A percentile compares a stretch with the other conserved stretches of the same genome.
Conservation (phyloP, 2,888 invertebrate species). For the Plutella xylostella region DNA sequence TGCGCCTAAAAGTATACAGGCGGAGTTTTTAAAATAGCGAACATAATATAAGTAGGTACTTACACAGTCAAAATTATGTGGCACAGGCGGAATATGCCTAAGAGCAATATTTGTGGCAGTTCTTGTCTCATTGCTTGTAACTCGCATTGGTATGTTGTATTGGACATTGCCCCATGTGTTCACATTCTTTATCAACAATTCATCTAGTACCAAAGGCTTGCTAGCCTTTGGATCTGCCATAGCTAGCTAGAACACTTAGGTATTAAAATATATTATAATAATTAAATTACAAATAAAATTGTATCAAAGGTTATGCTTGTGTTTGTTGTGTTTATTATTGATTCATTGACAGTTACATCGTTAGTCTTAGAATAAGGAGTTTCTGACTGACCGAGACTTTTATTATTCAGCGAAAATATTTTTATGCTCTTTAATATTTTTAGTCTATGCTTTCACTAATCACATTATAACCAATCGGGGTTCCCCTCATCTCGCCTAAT, state of each 20-base stretch:
- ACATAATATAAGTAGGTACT: slow-evolving; percentile 20
- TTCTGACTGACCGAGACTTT: no score
- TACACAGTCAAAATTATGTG: slow-evolving; percentile 53
- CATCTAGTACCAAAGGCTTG: slow-evolving; percentile 38
- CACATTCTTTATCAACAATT: slow-evolving; percentile 47
- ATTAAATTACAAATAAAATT: background rate
- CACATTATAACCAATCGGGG: no score
- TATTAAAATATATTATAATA: background rate
- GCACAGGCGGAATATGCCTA: slow-evolving; percentile 50
- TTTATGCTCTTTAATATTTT: no score
- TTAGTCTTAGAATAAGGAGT: no score
- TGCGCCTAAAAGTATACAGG: no score
- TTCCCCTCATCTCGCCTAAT: no score
- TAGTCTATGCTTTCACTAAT: no score
- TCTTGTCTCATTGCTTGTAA: slow-evolving; percentile 52
- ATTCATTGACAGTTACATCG: no score
- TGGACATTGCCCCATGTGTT: slow-evolving; percentile 63
- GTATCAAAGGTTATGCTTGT: no score
- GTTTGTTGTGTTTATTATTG: no score
- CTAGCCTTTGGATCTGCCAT: slow-evolving; percentile 9
- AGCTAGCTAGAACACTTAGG: slow-evolving; percentile 15
- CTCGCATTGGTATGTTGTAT: slow-evolving; percentile 51
- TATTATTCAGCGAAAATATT: no score
- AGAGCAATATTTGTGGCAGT: slow-evolving; percentile 39
- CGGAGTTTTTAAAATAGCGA: no score